Evolutionary conservation across 2,113 vertebrate genomes (phyloP), one percentile per base, ranked within the genome.

Genomic region (Psephotus haematonotus): DNA sequence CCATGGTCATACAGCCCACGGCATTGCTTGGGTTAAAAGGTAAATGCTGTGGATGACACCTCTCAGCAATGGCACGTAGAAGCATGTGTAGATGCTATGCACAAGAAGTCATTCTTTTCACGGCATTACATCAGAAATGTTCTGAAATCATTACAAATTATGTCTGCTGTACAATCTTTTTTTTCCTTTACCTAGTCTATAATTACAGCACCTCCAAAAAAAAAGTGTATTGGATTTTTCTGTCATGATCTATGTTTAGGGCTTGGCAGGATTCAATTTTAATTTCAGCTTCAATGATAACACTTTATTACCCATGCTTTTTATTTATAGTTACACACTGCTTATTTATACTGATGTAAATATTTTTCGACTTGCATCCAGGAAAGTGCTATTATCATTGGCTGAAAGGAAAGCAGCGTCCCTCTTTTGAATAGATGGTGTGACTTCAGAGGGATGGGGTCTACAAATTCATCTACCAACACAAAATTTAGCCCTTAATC

Each of bases 221-320:
- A 53, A 72, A 72, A 57, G 6, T 9, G 18, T 81, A 74, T 90
- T 93, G 85, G 71, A 95, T 94, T 95, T 90, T 92, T 96, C 85
- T 92, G 64, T 83, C 64, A 17, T 90, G 68, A 95, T 88, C 64
- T 6, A 29, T 74, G 50, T 81, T 94, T 93, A 83, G 46, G 68
- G 63, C 75, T 96, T 96, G 92, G 37, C 90, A 97, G 90, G 82
- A 94, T 96, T 92, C 92, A 96, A 96, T 96, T 96, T 95, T 94
- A 95, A 97, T 97, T 96, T 96, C 93, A 93, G n/a, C 72, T 95
- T 93, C 82, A 95, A n/a, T 63, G 90, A 90, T 96, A 96, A 94
- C 85, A 81, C 62, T 95, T 91, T 92, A 95, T 93, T 95, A 89
- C 52, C 47, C 35, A 7, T 88, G 90, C 70, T 88, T 82, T 86